Percentiles rank a stretch among this genome's conserved stretches.
These are phyloP conservation scores for Rhizoglyphus robini DNA, from an alignment of 1,140 invertebrate genomes.

Conservation along the genomic window DNA sequence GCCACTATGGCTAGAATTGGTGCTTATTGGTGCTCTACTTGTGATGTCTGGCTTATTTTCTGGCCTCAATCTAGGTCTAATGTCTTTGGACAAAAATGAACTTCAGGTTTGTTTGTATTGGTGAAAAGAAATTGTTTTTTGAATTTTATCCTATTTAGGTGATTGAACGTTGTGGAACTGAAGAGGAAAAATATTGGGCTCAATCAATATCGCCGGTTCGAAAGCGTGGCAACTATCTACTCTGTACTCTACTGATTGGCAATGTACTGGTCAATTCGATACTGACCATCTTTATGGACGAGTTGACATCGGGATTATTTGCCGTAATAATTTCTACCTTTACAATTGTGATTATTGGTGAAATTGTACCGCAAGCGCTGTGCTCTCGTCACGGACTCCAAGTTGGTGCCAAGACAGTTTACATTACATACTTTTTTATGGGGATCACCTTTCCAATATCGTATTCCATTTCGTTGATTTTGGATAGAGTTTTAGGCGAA, in stretches of 20 bases:
- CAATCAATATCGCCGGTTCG: conserved; percentile 73
- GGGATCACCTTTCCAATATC: conserved; percentile 79
- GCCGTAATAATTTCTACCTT: conserved; percentile 73
- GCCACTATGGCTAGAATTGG: conserved; percentile 38
- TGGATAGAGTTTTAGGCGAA: conserved; percentile 56
- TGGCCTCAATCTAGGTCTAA: conserved; percentile 88
- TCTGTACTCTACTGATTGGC: conserved; percentile 78
- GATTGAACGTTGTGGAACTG: conserved; percentile 30
- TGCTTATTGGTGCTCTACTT: conserved; percentile 47
- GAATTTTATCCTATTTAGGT: conserved; percentile 26
- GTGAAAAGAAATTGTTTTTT: too few species aligned
- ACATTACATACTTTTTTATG: conserved; percentile 89
- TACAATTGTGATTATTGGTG: conserved; percentile 88
- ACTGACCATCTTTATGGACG: conserved; percentile 88
- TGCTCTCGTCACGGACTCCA: conserved; percentile 89
- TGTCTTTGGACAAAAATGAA: conserved; percentile 89
- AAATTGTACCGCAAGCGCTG: conserved; percentile 82
- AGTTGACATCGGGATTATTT: conserved; percentile 67
- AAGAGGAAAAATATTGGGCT: conserved; percentile 40
- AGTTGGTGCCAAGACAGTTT: conserved; percentile 69
- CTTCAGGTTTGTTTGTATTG: conserved; percentile 49
- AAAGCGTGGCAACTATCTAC: conserved; percentile 83
- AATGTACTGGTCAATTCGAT: conserved; percentile 96
- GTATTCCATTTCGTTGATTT: conserved; percentile 79
- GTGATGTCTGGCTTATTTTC: conserved; percentile 81